Conservation (phyloP, 2,888 invertebrate genomes). For the Erebia palarica region DNA sequence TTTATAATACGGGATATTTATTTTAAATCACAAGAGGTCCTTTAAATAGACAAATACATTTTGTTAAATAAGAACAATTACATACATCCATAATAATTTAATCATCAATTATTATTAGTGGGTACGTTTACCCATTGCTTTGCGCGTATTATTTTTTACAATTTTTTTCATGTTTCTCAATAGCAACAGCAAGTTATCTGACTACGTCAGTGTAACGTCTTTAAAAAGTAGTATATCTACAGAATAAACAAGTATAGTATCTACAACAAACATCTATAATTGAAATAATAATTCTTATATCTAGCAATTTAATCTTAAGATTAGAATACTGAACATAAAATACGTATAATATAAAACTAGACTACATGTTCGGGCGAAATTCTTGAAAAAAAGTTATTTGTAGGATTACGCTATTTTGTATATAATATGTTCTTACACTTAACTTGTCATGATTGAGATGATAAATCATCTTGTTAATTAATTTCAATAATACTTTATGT, state of each 20-base stretch:
- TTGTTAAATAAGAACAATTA: background rate
- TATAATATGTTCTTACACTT: background rate
- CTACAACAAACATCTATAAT: conserved; percentile 23
- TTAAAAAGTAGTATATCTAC: background rate
- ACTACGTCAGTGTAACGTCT: conserved; percentile 15
- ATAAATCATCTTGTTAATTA: background rate
- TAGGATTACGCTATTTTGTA: no score
- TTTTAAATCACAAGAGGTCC: conserved; percentile 9
- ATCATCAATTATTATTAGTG: background rate
- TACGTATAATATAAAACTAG: no score
- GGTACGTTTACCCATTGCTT: background rate
- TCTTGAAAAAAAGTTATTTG: no score
- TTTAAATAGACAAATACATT: background rate
- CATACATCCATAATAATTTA: background rate
- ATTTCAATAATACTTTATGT: background rate
- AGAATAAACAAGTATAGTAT: conserved; percentile 10
- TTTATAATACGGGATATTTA: conserved; percentile 1
- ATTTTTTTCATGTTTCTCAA: background rate
- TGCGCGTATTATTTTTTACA: background rate
- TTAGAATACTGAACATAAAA: conserved; percentile 16
- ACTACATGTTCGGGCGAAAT: no score
- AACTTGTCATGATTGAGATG: conserved; percentile 7
- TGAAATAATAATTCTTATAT: conserved; percentile 16
- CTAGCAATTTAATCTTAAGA: conserved; percentile 13
- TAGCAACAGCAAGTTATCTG: background rate